Evolutionary conservation across 2,888 invertebrate species (phyloP), one percentile per base, ranked within the genome.

Genomic region (Bembecia ichneumoniformis): DNA sequence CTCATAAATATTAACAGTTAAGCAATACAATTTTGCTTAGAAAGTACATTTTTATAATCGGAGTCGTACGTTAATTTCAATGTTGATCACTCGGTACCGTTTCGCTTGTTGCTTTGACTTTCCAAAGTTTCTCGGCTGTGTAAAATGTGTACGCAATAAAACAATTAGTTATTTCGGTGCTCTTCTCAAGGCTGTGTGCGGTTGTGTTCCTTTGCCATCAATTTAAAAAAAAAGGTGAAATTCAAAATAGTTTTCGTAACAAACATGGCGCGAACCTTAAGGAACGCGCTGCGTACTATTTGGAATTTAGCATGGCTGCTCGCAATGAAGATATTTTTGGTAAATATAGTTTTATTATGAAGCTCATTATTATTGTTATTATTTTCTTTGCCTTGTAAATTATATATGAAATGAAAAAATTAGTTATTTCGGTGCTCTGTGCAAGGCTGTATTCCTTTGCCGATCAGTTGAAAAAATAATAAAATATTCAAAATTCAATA

Each of bases 281-380:
- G 68, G 55, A 68, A 72, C 40, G 68, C 76, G 43, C 62, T 80
- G 50, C 66, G 68, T 48, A 77, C 64, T 51, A 64, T 84, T 57
- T 86, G 82, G 82, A 81, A 76, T 58, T 72, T 84, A 53, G 73
- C 81, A n/a, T 82, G 82, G 82, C 59, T 83, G 56, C 62, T 83
- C 20, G 77, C 81, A 9, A 79, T 82, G 17, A 86, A 84, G 71
- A 71, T 81, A 11, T 81, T 80, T 66, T 63, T 82, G 84, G 84
- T 84, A 72, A 78, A 59, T 55, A 52, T 56, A 44, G 17, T 46
- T 54, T 17, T 43, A 51, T 46, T 46, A 28, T 28, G 9, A 28
- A 28, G 81, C 72, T 78, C 54, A 60, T 54, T 77, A 74, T n/a
- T 61, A 55, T 67, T 65, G 65, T 82, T 83, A 84, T 86, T 83